These are phyloP conservation scores for Ophiothrix spiculata DNA, from an alignment of 35 echinoderm and acorn worm genomes.

Conservation along the genomic window DNA sequence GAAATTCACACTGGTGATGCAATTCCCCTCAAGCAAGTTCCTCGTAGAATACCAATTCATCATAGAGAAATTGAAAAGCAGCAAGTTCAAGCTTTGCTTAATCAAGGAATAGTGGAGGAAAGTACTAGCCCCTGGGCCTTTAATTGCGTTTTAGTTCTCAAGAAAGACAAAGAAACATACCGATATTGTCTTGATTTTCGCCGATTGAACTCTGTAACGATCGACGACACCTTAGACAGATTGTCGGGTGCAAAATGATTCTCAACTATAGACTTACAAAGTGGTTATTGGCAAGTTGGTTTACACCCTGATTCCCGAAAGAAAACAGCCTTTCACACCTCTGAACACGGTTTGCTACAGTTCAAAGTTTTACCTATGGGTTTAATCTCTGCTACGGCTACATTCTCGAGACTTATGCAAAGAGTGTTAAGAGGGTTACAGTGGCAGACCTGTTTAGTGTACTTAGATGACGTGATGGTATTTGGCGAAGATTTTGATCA, in stretches of 20 bases:
- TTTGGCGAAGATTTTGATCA: conserved; percentile 12
- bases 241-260: conserved; percentile 51
- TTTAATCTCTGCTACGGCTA: conserved; percentile 27
- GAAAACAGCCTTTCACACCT: conserved; percentile 24
- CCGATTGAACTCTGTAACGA: conserved; percentile 45
- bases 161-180: conserved; percentile 14
- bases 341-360: conserved; percentile 13
- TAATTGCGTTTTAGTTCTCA: conserved; percentile 16
- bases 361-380: conserved; percentile 34
- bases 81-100: conserved; percentile 31
- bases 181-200: conserved; percentile 57
- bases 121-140: conserved; percentile 29
- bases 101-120: not conserved
- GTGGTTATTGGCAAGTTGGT: conserved; percentile 52
- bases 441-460: conserved; percentile 39
- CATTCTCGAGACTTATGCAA: conserved; percentile 51
- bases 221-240: conserved; percentile 58
- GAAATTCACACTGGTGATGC: conserved; percentile 7
- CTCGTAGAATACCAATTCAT: conserved; percentile 36
- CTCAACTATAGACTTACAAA: conserved; percentile 33
- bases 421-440: conserved; percentile 52
- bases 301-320: conserved; percentile 19
- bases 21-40: not conserved
- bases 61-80: conserved; percentile 41
- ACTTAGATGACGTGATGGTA: conserved; percentile 52